Base-by-base conservation (phyloP, 1,140 invertebrate genomes). In the Aplysia californica region DNA sequence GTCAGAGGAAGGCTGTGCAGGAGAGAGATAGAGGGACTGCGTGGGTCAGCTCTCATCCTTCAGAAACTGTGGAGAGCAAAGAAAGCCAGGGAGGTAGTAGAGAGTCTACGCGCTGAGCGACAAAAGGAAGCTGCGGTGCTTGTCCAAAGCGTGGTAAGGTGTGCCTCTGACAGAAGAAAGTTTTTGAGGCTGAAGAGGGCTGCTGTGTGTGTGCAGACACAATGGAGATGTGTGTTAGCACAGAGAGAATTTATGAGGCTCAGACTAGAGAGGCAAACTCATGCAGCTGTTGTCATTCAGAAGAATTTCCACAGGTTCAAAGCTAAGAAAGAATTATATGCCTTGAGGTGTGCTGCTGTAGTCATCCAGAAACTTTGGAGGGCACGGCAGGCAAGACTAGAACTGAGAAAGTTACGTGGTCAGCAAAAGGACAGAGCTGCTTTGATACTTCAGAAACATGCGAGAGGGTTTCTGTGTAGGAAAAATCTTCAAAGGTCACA, bases 281-380 rank as follows among this genome's bases (percentile, higher is more conserved):
- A 5, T 3, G 55, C 70, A 35, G 70, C 35, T 10, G 29, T 61
- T 21, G 31, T 64, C 21, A 64, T 77, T 41, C 75, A 77, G 41
- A 69, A 44, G 38, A 36, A 18, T 20, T 41, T 77, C 38, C 78
- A 80, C 66, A 68, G 79, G 15, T 72, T 76, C 44, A 21, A 66
- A 33, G n/a, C 23, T 4, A 50, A 74, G 31, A 78, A 56, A n/a
- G 58, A 68, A 1, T 80, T 75, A 50, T 68, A 44, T 10, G 0
- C 35, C 21, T 10, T 74, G 26, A 85, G 80, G 69, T 2, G 55
- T 29, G 78, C 80, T 31, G 80, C 75, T 0, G 15, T 80, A 72
- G 59, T 50, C 23, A 59, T 87, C 44, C 87, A 88, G 70, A 73
- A 23, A 35, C 33, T 35, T 6, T 83, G 69, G 58, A 55, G 66